These are phyloP conservation scores for Platycercus adscitus DNA, from an alignment of 2,113 vertebrate genomes.

Conservation along the genomic window DNA sequence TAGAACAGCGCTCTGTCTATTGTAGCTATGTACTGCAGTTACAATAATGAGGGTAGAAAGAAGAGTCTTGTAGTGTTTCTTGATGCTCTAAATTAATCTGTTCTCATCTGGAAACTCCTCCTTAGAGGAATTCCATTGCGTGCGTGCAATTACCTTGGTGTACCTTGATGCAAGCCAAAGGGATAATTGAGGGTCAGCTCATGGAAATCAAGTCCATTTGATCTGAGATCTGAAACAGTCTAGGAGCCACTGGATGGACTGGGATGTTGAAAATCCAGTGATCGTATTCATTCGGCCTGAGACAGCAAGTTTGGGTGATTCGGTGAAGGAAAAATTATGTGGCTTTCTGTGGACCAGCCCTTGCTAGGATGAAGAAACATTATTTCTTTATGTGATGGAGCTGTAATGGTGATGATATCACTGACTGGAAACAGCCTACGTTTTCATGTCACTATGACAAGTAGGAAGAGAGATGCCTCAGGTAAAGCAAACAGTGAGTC, in stretches of 20 bases:
- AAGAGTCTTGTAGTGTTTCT: background rate
- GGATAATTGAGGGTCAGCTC: background rate
- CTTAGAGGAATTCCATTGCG: background rate
- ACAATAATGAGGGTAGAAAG: background rate
- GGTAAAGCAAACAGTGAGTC: slow-evolving; percentile 33
- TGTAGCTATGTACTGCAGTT: background rate
- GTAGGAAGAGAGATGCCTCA: background rate
- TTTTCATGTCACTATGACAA: background rate
- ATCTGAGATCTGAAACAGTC: background rate
- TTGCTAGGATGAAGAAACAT: background rate
- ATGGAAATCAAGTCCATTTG: background rate
- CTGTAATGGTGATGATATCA: background rate
- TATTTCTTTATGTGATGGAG: background rate
- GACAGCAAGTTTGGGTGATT: background rate
- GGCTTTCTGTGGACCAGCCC: background rate
- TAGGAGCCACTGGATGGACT: background rate
- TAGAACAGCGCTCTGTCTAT: background rate
- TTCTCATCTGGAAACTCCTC: background rate
- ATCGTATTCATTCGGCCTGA: background rate
- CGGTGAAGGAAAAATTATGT: background rate
- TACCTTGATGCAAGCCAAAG: background rate
- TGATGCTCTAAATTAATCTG: background rate
- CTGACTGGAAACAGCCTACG: background rate
- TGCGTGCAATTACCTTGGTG: background rate
- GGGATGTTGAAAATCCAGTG: background rate